phyloP scores from a whole-genome alignment of 2,888 invertebrate species.

The Leptopterna dolabrata region DNA sequence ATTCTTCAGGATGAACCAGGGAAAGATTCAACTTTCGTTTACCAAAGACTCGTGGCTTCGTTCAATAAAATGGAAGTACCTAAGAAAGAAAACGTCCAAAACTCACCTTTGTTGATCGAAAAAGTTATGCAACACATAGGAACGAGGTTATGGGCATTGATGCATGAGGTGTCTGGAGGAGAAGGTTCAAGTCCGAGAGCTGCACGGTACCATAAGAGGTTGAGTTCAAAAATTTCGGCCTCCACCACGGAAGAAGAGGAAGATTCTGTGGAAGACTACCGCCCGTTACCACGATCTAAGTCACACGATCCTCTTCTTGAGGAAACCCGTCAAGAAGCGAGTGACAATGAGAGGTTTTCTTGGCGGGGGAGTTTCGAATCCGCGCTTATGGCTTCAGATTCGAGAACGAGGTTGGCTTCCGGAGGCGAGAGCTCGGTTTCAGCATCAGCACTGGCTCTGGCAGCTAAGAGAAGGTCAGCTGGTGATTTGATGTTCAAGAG shows the following conservation, averaged over 20 bases:
- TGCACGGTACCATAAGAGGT: slow-evolving; percentile 68
- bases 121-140: slow-evolving; percentile 95
- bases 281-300: slow-evolving; percentile 79
- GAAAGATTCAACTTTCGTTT: slow-evolving; percentile 83
- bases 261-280: slow-evolving; percentile 75
- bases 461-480: slow-evolving; percentile 83
- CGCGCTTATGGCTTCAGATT: slow-evolving; percentile 88
- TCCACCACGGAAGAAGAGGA: slow-evolving; percentile 75
- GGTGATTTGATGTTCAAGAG: slow-evolving; percentile 85
- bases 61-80: slow-evolving; percentile 78
- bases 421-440: slow-evolving; percentile 73
- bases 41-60: slow-evolving; percentile 86
- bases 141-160: slow-evolving; percentile 84
- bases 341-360: slow-evolving; percentile 89
- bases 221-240: slow-evolving; percentile 72
- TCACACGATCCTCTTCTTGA: slow-evolving; percentile 84
- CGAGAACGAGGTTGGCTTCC: slow-evolving; percentile 74
- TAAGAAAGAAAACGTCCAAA: slow-evolving; percentile 68
- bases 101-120: slow-evolving; percentile 86
- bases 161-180: slow-evolving; percentile 91
- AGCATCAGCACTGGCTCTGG: slow-evolving; percentile 75
- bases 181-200: slow-evolving; percentile 66
- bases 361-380: slow-evolving; percentile 94
- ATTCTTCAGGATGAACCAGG: slow-evolving; percentile 65
- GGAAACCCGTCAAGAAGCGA: slow-evolving; percentile 75